Base-by-base conservation (phyloP, 92 coral and sea anemone species). In the Diadumene lineata region DNA sequence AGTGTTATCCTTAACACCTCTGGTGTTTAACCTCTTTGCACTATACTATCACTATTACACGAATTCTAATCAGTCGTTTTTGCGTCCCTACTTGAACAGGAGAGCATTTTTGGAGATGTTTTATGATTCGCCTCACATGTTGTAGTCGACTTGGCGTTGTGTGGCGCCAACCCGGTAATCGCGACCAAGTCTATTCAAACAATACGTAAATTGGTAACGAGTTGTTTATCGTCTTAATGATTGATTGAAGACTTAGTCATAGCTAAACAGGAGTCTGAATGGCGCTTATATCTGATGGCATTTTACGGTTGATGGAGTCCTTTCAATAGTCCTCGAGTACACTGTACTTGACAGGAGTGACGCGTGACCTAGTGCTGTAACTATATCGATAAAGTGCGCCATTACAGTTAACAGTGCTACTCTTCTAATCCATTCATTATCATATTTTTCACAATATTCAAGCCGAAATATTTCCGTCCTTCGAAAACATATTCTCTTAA, bases 181-280 rank as follows among this genome's bases (percentile, higher is more conserved):
- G 77, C 48, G 53, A 38, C 60, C 44, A 67, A 34, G 75, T 51
- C 82, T 78, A 51, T 68, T 67, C 55, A 78, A 78, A 78, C 82
- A 78, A 78, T 78, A 56, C 21, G 57, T 31, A 78, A 78, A 78
- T 78, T 68, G 58, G 56, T 78, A 78, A 78, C 60, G 72, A 78
- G 68, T 66, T 66, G 75, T 78, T 78, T 78, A 68, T 78, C 82
- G 50, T 22, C 67, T 63, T 48, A 78, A 65, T 78, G 75, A 78
- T 66, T 76, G 72, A 76, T 76, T 66, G 32, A 55, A 26, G 75
- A 67, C 75, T 78, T 56, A 78, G 72, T 38, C 82, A 68, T 68
- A 78, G 33, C 66, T 68, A 28, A 34, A 69, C 68, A 78, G 82
- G 75, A 78, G 82, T 32, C 82, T 50, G 62, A 1, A 11, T 28